Percentiles rank a stretch among this genome's conserved stretches.
phyloP scores from a whole-genome alignment of 2,888 invertebrate species.

The Tetragnatha montana region DNA sequence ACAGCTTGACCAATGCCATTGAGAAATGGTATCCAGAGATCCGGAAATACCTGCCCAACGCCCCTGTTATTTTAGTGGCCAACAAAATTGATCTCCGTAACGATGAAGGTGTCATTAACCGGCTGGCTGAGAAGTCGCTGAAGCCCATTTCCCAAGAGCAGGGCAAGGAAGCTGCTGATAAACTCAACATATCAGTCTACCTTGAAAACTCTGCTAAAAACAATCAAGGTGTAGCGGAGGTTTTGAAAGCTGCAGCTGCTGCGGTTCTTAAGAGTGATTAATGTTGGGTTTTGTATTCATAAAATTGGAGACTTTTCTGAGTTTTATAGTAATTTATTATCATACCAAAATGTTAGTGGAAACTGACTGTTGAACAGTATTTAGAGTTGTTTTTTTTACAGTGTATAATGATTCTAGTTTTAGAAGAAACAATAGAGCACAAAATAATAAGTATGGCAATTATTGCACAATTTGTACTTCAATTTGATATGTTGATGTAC shows the following conservation, averaged over 20 bases:
- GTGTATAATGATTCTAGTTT: not conserved
- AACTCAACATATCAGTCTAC: slow-evolving; percentile 15
- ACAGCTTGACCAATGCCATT: slow-evolving; percentile 11
- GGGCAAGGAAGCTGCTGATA: slow-evolving; percentile 22
- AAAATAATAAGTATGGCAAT: not conserved
- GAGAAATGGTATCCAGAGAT: slow-evolving; percentile 41
- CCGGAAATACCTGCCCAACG: slow-evolving; percentile 12
- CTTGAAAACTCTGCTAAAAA: slow-evolving; percentile 43
- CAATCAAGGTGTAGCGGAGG: slow-evolving; percentile 12
- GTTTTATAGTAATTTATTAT: not conserved
- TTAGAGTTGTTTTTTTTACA: not conserved
- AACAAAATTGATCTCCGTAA: slow-evolving; percentile 37
- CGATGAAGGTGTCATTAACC: slow-evolving; percentile 9
- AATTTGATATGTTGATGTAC: too few species aligned
- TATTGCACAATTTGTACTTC: too few species aligned
- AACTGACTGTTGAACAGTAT: not conserved
- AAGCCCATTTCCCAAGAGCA: slow-evolving; percentile 9
- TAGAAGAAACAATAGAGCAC: not conserved
- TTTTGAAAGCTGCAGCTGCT: slow-evolving; percentile 27
- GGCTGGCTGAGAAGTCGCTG: slow-evolving; percentile 5
- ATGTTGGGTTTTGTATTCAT: not conserved
- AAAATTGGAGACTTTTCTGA: not conserved
- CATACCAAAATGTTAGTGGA: not conserved
- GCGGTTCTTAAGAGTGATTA: not conserved
- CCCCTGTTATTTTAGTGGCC: slow-evolving; percentile 34